phyloP scores from a whole-genome alignment of 2,888 invertebrate genomes.

The Herminia tarsipennalis region DNA sequence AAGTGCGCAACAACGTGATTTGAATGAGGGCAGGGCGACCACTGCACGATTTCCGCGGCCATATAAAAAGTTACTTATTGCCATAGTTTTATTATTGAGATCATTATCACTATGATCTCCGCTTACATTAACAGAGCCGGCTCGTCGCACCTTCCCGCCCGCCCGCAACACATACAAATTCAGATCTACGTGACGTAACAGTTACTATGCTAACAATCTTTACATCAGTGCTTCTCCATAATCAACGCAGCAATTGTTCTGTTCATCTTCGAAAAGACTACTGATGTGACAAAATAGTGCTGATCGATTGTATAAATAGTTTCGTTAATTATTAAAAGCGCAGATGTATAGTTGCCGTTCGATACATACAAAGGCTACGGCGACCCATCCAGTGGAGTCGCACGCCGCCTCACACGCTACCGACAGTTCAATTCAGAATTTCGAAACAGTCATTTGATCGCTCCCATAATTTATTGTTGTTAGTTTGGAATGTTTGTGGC shows the following conservation, averaged over 20 bases:
- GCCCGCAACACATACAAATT: conserved; percentile 50
- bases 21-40: conserved; percentile 9
- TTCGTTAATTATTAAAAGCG: conserved; percentile 22
- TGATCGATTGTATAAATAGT: not conserved
- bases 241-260: conserved; percentile 8
- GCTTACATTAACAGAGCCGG: conserved; percentile 27
- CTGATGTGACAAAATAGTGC: conserved; percentile 4
- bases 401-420: conserved; percentile 13
- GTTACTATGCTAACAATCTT: conserved; percentile 32
- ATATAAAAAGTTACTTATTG: conserved; percentile 40
- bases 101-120: conserved; percentile 16
- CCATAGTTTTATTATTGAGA: conserved; percentile 40
- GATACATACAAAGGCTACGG: conserved; percentile 21
- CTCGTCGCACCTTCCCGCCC: conserved; percentile 17
- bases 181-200: conserved; percentile 59
- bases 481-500: conserved; percentile 74
- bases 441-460: conserved; percentile 43
- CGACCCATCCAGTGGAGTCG: conserved; percentile 8
- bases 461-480: conserved; percentile 45
- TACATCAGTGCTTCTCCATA: conserved; percentile 23
- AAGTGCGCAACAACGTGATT: not conserved
- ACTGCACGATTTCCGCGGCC: conserved; percentile 17
- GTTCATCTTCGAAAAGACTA: conserved; percentile 1
- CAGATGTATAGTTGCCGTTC: conserved; percentile 23
- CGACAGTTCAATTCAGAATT: conserved; percentile 32